Conservation (phyloP, 2,888 invertebrate genomes). For the Ephialtes manifestator region DNA sequence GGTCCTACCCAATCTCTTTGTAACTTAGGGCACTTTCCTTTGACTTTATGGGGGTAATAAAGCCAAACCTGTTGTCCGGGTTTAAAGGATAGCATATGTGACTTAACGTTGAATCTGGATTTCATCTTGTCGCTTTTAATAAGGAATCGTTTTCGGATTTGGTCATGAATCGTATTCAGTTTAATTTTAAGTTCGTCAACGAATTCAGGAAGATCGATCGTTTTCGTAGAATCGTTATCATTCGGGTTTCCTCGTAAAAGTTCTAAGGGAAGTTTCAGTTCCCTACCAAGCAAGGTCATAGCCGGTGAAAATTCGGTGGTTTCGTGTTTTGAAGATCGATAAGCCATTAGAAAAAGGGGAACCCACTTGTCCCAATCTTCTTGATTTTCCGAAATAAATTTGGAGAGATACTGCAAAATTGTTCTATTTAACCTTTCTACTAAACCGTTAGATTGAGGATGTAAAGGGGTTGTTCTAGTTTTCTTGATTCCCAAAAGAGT, state of each 20-base stretch:
- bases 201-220: slow-evolving; percentile 28
- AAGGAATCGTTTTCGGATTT: slow-evolving; percentile 14
- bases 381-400: slow-evolving; percentile 55
- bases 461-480: neutral
- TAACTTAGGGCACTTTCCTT: slow-evolving; percentile 55
- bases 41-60: slow-evolving; percentile 30
- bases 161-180: slow-evolving; percentile 26
- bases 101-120: slow-evolving; percentile 45
- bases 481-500: neutral
- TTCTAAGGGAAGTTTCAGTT: slow-evolving; percentile 38
- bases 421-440: slow-evolving; percentile 70
- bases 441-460: slow-evolving; percentile 70
- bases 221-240: neutral
- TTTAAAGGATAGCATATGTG: slow-evolving; percentile 38
- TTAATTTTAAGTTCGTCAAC: slow-evolving; percentile 39
- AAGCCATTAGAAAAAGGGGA: slow-evolving; percentile 62
- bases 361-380: slow-evolving; percentile 9
- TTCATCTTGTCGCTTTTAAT: slow-evolving; percentile 50
- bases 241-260: slow-evolving; percentile 20
- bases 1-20: slow-evolving; percentile 46
- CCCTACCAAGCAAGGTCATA: slow-evolving; percentile 50
- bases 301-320: slow-evolving; percentile 56
- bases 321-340: slow-evolving; percentile 54
- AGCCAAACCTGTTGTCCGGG: slow-evolving; percentile 51
- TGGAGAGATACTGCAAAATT: slow-evolving; percentile 58